Evolutionary conservation across 2,888 invertebrate species (phyloP).

Genomic region (Tubulanus polymorphus): DNA sequence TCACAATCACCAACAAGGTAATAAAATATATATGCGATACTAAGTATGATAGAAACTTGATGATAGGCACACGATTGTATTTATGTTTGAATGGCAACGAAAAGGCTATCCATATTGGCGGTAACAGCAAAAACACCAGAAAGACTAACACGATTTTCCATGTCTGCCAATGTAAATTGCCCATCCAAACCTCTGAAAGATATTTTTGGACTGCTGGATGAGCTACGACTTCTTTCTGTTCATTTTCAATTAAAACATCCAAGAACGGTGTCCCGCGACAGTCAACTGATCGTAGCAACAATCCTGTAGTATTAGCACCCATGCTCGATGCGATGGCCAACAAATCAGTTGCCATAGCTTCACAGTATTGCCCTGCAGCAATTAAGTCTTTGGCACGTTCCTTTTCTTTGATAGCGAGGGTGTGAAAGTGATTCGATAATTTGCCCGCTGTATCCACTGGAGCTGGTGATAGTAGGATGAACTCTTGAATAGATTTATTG

Average conservation of each 20-base stretch:
- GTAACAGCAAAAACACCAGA: slow-evolving; percentile 73
- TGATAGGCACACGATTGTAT: slow-evolving; percentile 97
- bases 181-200: slow-evolving; percentile 92
- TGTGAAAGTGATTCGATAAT: slow-evolving; percentile 71
- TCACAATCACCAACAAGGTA: slow-evolving; percentile 80
- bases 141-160: slow-evolving; percentile 90
- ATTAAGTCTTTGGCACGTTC: slow-evolving; percentile 95
- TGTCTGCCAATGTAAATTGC: slow-evolving; percentile 92
- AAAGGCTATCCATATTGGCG: slow-evolving; percentile 93
- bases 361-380: slow-evolving; percentile 92
- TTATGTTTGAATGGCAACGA: slow-evolving; percentile 91
- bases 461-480: slow-evolving; percentile 96
- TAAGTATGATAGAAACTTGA: slow-evolving; percentile 99
- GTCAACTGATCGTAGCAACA: slow-evolving; percentile 91
- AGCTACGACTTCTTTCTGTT: slow-evolving; percentile 89
- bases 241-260: slow-evolving; percentile 95
- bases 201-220: slow-evolving; percentile 97
- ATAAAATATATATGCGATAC: slow-evolving; percentile 98
- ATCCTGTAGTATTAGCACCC: slow-evolving; percentile 82
- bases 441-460: slow-evolving; percentile 99
- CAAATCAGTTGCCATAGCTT: slow-evolving; percentile 95
- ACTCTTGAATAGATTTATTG: slow-evolving; percentile 95
- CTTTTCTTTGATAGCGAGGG: slow-evolving; percentile 89
- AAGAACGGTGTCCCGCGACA: slow-evolving; percentile 89
- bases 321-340: slow-evolving; percentile 83